Percentiles rank a stretch among this genome's conserved stretches.
phyloP scores from a whole-genome alignment of 2,888 invertebrate species.

The Plutella xylostella region DNA sequence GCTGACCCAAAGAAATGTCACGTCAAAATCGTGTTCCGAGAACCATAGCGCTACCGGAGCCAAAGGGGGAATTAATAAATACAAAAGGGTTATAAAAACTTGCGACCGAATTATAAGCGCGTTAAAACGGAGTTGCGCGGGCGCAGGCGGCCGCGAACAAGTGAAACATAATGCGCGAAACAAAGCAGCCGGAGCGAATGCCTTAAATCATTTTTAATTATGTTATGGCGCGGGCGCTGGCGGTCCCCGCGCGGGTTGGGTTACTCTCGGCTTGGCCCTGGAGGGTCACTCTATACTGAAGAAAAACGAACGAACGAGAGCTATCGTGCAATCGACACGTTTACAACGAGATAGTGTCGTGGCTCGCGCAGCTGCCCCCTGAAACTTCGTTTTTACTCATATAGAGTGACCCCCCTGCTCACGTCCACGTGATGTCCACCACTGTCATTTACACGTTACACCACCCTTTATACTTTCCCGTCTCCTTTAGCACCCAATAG shows the following conservation, averaged over 20 bases:
- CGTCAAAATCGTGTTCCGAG: slow-evolving; percentile 62
- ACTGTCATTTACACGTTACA: background rate
- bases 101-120: slow-evolving; percentile 68
- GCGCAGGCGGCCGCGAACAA: slow-evolving; percentile 59
- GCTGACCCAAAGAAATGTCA: slow-evolving; percentile 58
- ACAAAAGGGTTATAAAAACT: slow-evolving; percentile 67
- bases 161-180: slow-evolving; percentile 71
- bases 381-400: too few relatives aligned
- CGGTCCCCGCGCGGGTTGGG: slow-evolving; percentile 31
- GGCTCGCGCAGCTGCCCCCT: too few relatives aligned
- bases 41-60: slow-evolving; percentile 66
- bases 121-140: slow-evolving; percentile 54
- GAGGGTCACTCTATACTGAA: too few relatives aligned
- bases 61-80: slow-evolving; percentile 56
- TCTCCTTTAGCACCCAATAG: too few relatives aligned
- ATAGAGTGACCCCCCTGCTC: too few relatives aligned
- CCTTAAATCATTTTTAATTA: slow-evolving; percentile 71
- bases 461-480: too few relatives aligned
- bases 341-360: too few relatives aligned
- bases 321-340: too few relatives aligned
- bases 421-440: too few relatives aligned
- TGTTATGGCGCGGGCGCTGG: slow-evolving; percentile 58
- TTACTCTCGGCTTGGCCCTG: too few relatives aligned
- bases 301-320: too few relatives aligned
- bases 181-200: slow-evolving; percentile 70